Evolutionary conservation across 2,113 vertebrate genomes (phyloP), one percentile per base, ranked within the genome.

Genomic region (Cryptomyrus ogoouensis): DNA sequence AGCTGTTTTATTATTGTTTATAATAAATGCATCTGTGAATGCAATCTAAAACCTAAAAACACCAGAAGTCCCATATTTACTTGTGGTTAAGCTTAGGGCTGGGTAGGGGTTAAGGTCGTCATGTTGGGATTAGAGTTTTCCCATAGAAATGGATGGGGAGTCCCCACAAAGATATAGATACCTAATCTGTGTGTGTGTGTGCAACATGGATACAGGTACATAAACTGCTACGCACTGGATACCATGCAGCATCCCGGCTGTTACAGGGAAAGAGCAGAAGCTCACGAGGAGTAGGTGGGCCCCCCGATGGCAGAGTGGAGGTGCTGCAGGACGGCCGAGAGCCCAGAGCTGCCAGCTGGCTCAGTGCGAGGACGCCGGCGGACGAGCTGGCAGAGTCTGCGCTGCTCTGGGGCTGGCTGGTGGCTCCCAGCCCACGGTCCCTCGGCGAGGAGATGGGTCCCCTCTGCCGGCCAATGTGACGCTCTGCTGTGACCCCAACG

Each of bases 401-500:
- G 89, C 90, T 90, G 89, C 92, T 92, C 90, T 89, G 85, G 88
- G 91, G 90, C 92, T 88, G 91, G 91, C 92, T 92, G 92, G 92
- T 90, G 92, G 92, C 89, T 93, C 89, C 42, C 62, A 89, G 91
- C 89, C 90, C 91, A 88, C 49, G 27, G 89, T 35, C 49, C 49
- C 9, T 21, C 53, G 7, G 44, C 10, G 39, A 56, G 87, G 44
- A 42, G 50, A 88, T 31, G 49, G 24, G 49, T 35, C 89, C 86
- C 90, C 89, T 90, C 31, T 90, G 90, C 89, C 87, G 90, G 88
- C 88, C 89, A 70, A 31, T 10, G 10, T 70, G 62, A 31, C 15
- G 49, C 91, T 92, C 90, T 91, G 90, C 90, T 92, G 90, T 92
- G 91, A 92, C 92, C 92, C 88, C 80, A 74, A 90, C 88, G 92